Base-by-base conservation (phyloP, 2,113 vertebrate genomes). In the Hucho hucho region DNA sequence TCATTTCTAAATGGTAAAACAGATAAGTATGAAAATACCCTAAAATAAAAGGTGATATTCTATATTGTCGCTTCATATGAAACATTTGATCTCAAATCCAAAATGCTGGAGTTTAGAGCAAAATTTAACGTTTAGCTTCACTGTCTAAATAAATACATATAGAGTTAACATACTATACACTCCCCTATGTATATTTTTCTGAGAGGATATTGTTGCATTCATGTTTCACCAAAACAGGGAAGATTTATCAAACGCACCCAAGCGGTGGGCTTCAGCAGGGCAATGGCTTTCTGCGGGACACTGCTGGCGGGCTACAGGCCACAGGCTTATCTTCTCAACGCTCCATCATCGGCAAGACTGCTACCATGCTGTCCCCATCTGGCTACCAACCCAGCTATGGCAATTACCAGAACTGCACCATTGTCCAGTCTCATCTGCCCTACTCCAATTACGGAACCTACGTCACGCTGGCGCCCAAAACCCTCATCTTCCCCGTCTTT, bases 401-500 rank as follows among this genome's bases (percentile, higher is more conserved):
- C 37, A 95, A 95, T 90, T 95, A 98, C 91, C 96, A 97, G 92
- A 97, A 96, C 88, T 97, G 95, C 79, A 93, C 96, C 2, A 92
- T 95, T 0, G 88, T 96, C 87, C 93, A 95, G 81, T 94, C 96
- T 0, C 96, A 96, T 24, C 59, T 92, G 59, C 93, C 95, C 0
- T 94, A 93, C 81, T 92, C 93, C 4, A 92, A 88, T 79, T 96
- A 94, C 0, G 95, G 95, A 86, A 93, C 94, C 3, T 96, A 95
- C 0, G 87, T 94, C 75, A 94, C 93, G 0, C 91, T 96, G 84
- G 90, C 94, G 2, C 95, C 96, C 76, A 98, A 96, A 64, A 95
- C 97, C 61, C 92, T 98, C 88, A 96, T 98, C 77, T 98, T 98
- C 88, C 97, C 97, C 0, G 81, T 98, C 78, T 97, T 95, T 0